These are phyloP conservation scores for Ataeniobius toweri DNA, from an alignment of 2,797 vertebrate genomes.

Conservation along the genomic window DNA sequence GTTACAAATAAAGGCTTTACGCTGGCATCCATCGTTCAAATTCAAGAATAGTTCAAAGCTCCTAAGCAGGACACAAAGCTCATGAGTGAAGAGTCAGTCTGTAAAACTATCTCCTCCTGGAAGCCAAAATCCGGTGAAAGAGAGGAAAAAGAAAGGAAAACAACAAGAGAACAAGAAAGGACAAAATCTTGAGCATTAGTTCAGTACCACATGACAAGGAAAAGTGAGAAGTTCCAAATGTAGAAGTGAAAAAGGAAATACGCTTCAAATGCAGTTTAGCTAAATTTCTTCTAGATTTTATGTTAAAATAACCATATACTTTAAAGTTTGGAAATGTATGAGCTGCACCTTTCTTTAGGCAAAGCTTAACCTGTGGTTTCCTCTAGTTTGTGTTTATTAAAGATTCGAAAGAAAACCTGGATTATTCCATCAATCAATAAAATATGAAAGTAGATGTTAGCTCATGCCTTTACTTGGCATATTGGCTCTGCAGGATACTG, in stretches of 20 bases:
- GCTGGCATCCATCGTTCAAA: not conserved
- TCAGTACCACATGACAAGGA: not conserved
- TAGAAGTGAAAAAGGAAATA: not conserved
- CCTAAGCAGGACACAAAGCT: not conserved
- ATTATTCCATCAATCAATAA: not conserved
- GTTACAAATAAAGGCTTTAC: slow-evolving; percentile 5
- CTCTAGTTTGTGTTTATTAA: not conserved
- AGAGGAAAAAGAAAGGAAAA: too few relatives aligned
- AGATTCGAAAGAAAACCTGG: not conserved
- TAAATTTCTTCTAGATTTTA: too few relatives aligned
- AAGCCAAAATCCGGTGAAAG: not conserved
- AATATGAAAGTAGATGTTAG: not conserved
- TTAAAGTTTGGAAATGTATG: not conserved
- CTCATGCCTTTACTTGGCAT: too few relatives aligned
- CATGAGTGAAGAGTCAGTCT: not conserved
- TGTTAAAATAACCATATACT: not conserved
- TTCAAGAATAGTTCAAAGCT: not conserved
- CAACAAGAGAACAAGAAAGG: not conserved
- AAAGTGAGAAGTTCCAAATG: not conserved
- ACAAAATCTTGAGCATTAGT: not conserved
- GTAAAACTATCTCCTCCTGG: not conserved
- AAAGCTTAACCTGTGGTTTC: not conserved
- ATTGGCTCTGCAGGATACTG: too few relatives aligned
- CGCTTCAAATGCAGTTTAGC: not conserved
- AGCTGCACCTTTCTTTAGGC: not conserved